Evolutionary conservation across 2,797 vertebrate species (phyloP), one percentile per base, ranked within the genome.

Genomic region (Fistularia commersonii): DNA sequence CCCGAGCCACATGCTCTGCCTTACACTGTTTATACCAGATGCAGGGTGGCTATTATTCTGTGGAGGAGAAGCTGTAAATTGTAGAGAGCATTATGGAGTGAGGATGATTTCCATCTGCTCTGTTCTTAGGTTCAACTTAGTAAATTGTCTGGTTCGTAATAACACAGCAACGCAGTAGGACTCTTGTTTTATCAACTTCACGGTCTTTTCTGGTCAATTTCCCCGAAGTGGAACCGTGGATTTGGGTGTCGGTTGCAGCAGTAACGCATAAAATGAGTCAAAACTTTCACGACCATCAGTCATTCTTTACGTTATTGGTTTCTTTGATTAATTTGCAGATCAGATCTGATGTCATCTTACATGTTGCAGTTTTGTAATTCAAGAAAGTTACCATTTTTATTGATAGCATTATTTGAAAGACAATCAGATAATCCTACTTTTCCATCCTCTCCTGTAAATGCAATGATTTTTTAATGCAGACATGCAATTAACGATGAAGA

Each of bases 21-120:
- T 66, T 54, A 52, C 74, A 43, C 76, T 45, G 50, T 69, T 69
- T 72, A 65, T 44, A 72, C 74, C 79, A 85, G 80, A 86, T 83
- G 80, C 80, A 59, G 68, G 67, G 62, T 58, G 40, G 72, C 69
- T 79, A 78, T 79, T 76, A 79, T 66, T 78, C 64, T 65, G 73
- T 65, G 77, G 77, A 41, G 51, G 57, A 83, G 87, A 69, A 88
- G 81, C 82, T 91, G 85, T 57, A 66, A 71, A 80, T 87, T 89
- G 84, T 89, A 75, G 79, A 88, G 83, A 64, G 56, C 72, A 78
- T 83, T 79, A 76, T 45, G 8, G 62, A 61, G 67, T 45, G 69
- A 78, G 77, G 72, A 80, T 80, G 73, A 77, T 80, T 73, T 81
- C 75, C 77, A 82, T 82, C 79, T 83, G 81, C 61, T 13, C 51